Conservation (phyloP, 2,113 vertebrate genomes). For the Petroica traversi region DNA sequence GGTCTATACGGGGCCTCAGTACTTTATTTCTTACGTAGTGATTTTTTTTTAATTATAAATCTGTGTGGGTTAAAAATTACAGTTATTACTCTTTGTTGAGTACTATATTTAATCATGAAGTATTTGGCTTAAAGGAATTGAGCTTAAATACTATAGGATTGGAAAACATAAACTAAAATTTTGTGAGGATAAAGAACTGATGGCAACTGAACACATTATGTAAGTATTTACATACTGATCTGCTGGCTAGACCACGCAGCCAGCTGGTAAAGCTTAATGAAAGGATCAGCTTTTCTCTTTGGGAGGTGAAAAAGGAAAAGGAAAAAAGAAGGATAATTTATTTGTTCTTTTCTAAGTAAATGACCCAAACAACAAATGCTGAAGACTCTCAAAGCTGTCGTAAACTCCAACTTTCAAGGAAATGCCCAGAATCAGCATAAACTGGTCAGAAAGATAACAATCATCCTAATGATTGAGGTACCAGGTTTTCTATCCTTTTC, state of each 20-base stretch:
- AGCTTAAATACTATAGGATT: neutral
- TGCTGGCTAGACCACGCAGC: neutral
- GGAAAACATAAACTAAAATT: neutral
- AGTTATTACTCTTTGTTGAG: neutral
- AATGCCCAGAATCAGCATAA: neutral
- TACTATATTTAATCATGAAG: neutral
- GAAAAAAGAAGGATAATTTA: neutral
- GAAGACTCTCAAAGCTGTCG: neutral
- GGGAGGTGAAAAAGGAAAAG: neutral
- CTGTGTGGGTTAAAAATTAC: neutral
- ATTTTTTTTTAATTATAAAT: neutral
- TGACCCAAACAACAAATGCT: neutral
- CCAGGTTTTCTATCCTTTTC: neutral
- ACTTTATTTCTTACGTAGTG: neutral
- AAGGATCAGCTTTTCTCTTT: slow-evolving; percentile 6
- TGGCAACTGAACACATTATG: neutral
- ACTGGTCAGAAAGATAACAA: neutral
- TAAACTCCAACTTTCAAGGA: neutral
- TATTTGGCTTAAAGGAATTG: neutral
- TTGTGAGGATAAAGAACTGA: neutral
- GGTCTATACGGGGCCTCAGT: neutral
- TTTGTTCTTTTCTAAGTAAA: slow-evolving; percentile 1
- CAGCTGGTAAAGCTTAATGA: slow-evolving; percentile 35
- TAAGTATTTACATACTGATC: neutral
- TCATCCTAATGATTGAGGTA: neutral